phyloP scores from a whole-genome alignment of 2,113 vertebrate species.

The Butorides virescens region DNA sequence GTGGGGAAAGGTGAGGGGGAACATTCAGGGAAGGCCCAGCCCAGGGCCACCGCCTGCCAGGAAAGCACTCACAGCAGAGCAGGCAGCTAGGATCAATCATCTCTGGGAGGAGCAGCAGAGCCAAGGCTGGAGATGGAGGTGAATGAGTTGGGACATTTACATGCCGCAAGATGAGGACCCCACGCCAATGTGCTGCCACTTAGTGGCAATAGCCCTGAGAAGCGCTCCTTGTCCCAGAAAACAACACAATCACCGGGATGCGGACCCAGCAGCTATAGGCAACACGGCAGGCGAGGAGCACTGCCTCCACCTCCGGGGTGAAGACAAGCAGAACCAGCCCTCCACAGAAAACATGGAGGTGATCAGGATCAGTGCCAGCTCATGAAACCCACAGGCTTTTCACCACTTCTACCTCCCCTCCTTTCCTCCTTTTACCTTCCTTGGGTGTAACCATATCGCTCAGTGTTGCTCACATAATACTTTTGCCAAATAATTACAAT shows the following conservation, averaged over 20 bases:
- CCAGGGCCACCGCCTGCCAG: not conserved
- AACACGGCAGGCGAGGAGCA: not conserved
- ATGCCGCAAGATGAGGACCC: not conserved
- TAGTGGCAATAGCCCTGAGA: not conserved
- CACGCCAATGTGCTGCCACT: fast-evolving
- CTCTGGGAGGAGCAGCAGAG: not conserved
- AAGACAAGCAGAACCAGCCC: not conserved
- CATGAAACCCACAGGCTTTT: not conserved
- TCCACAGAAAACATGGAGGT: not conserved
- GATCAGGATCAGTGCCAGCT: not conserved
- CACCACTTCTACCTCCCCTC: not conserved
- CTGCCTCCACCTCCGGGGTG: not conserved
- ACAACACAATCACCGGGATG: fast-evolving
- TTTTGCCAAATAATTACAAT: not conserved
- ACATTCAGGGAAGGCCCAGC: no score
- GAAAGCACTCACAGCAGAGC: not conserved
- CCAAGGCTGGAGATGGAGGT: not conserved
- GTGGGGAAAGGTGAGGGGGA: not conserved
- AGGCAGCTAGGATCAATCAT: not conserved
- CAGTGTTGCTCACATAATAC: not conserved
- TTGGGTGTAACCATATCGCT: not conserved
- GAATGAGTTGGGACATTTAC: not conserved
- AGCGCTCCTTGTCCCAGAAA: not conserved
- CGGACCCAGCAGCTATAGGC: not conserved
- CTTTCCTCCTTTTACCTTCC: not conserved